phyloP scores from a whole-genome alignment of 2,888 invertebrate species.

The Chrysolina oricalcia region DNA sequence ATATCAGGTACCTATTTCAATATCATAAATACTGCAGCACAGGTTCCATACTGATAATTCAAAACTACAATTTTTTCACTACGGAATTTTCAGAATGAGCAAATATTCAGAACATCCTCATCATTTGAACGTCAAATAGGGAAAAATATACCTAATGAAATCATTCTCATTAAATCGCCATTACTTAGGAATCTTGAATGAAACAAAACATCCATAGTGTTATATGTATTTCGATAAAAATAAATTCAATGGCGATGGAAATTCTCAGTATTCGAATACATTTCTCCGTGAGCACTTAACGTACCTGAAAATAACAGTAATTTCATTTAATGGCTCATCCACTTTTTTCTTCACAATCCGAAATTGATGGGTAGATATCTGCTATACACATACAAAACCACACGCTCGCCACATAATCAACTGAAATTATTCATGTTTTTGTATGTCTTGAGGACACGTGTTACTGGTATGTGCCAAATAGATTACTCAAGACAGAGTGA shows the following conservation, averaged over 20 bases:
- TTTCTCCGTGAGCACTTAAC: constrained; percentile 22
- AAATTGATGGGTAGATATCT: constrained; percentile 23
- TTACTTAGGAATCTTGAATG: constrained; percentile 12
- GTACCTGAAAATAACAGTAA: constrained; percentile 20
- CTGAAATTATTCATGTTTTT: not conserved
- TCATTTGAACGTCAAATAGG: not conserved
- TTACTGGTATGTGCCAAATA: constrained; percentile 7
- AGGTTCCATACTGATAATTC: no score
- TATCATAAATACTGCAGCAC: no score
- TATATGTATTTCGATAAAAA: constrained; percentile 18
- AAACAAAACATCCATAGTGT: constrained; percentile 8
- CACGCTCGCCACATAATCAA: constrained; percentile 11
- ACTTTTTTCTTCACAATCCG: constrained; percentile 22
- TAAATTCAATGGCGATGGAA: constrained; percentile 4
- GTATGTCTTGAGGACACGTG: constrained; percentile 10
- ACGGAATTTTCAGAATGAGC: not conserved
- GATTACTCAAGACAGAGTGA: not conserved
- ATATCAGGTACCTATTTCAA: no score
- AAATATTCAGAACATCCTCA: not conserved
- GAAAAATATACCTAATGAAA: not conserved
- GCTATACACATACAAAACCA: constrained; percentile 24
- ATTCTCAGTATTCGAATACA: constrained; percentile 1
- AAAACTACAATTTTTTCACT: not conserved
- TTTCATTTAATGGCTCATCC: constrained; percentile 24
- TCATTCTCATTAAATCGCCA: constrained; percentile 14